Conservation (phyloP, 2,113 vertebrate genomes). For the Vireo altiloquus region DNA sequence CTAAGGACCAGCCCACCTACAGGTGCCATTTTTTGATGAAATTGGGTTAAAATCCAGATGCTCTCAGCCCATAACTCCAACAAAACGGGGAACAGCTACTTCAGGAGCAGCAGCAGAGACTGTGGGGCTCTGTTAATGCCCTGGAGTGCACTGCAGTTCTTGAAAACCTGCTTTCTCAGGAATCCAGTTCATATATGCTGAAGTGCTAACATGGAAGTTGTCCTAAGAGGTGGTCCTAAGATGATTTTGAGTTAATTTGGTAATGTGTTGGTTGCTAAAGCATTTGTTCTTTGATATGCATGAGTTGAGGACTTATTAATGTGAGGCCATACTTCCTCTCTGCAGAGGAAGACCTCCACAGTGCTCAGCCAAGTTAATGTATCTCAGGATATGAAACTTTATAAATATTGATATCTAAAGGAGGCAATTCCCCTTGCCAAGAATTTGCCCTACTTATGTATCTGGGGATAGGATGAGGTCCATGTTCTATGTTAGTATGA, state of each 20-base stretch:
- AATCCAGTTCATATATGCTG: not conserved
- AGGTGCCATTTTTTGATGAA: not conserved
- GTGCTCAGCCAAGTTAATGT: not conserved
- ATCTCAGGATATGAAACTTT: not conserved
- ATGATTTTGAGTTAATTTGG: not conserved
- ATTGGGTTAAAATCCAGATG: not conserved
- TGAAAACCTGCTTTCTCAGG: not conserved
- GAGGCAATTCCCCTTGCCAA: not conserved
- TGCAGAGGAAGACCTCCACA: not conserved
- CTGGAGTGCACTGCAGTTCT: not conserved
- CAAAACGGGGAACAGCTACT: not conserved
- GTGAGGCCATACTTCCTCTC: not conserved
- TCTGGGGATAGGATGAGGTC: not conserved
- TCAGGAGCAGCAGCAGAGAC: not conserved
- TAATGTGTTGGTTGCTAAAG: not conserved
- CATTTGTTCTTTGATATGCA: not conserved
- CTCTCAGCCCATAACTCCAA: not conserved
- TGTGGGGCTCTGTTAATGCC: not conserved
- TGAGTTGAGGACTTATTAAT: not conserved
- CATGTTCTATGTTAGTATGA: not conserved
- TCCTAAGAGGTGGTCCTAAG: not conserved
- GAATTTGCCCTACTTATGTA: not conserved
- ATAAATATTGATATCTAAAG: not conserved
- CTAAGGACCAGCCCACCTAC: not conserved
- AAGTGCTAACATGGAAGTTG: not conserved